Conservation (phyloP, 2,797 vertebrate genomes). For the Chromobotia macracanthus region DNA sequence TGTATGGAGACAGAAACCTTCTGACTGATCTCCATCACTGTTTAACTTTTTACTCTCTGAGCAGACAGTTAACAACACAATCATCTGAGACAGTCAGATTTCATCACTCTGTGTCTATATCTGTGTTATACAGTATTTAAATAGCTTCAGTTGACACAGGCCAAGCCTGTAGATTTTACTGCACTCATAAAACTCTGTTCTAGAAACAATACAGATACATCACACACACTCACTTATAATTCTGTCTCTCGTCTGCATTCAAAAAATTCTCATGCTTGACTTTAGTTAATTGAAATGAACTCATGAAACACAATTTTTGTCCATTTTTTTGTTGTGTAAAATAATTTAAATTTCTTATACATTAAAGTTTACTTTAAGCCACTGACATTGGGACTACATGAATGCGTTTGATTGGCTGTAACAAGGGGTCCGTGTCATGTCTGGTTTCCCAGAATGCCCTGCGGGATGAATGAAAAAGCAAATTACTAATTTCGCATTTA, state of each 20-base stretch:
- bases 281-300: background rate
- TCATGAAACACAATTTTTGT: background rate
- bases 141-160: slow-evolving; percentile 50
- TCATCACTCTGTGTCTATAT: slow-evolving; percentile 47
- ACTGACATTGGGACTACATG: too few species aligned
- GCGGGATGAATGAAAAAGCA: too few species aligned
- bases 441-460: too few species aligned
- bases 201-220: slow-evolving; percentile 51
- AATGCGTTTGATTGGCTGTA: too few species aligned
- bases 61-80: slow-evolving; percentile 21
- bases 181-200: slow-evolving; percentile 44
- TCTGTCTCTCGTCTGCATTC: slow-evolving; percentile 4
- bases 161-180: slow-evolving; percentile 55
- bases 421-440: too few species aligned
- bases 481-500: too few species aligned
- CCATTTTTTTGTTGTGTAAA: too few species aligned
- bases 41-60: slow-evolving; percentile 37
- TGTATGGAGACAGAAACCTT: slow-evolving; percentile 1
- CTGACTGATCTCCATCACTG: slow-evolving; percentile 4
- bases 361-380: too few species aligned
- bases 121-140: slow-evolving; percentile 49
- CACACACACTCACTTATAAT: slow-evolving; percentile 39
- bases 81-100: slow-evolving; percentile 38
- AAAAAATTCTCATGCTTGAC: background rate
- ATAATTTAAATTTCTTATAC: too few species aligned